phyloP scores from a whole-genome alignment of 2,888 invertebrate genomes.

The Phymatocera aterrima region DNA sequence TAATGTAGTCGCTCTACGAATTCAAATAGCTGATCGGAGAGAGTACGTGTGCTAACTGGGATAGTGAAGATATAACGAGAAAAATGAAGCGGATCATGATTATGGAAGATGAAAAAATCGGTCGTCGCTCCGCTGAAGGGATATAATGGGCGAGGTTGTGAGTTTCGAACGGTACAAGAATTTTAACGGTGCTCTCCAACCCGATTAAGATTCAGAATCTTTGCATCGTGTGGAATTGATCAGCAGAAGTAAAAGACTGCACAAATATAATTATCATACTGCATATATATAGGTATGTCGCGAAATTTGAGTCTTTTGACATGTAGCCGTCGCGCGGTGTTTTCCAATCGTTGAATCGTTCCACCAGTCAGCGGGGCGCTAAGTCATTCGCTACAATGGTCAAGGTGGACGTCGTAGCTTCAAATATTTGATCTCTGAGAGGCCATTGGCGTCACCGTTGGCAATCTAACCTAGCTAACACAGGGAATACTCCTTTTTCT shows the following conservation, averaged over 20 bases:
- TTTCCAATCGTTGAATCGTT: neutral
- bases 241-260: neutral
- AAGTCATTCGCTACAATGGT: neutral
- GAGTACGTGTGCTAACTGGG: no score
- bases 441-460: neutral
- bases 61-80: neutral
- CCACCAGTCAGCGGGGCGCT: neutral
- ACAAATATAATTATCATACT: neutral
- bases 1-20: no score
- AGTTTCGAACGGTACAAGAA: constrained; percentile 22
- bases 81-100: neutral
- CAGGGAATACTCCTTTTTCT: no score
- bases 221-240: neutral
- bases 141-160: neutral
- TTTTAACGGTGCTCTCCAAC: constrained; percentile 1
- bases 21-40: neutral
- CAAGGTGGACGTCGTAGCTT: no score
- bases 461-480: no score
- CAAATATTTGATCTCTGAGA: no score
- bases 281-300: neutral
- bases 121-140: neutral
- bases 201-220: neutral
- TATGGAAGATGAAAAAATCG: no score
- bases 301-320: no score
- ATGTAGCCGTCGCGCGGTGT: no score